These are phyloP conservation scores for Clytia hemisphaerica DNA, from an alignment of 30 jellyfish, hydroid and myxozoan species.

Conservation along the genomic window DNA sequence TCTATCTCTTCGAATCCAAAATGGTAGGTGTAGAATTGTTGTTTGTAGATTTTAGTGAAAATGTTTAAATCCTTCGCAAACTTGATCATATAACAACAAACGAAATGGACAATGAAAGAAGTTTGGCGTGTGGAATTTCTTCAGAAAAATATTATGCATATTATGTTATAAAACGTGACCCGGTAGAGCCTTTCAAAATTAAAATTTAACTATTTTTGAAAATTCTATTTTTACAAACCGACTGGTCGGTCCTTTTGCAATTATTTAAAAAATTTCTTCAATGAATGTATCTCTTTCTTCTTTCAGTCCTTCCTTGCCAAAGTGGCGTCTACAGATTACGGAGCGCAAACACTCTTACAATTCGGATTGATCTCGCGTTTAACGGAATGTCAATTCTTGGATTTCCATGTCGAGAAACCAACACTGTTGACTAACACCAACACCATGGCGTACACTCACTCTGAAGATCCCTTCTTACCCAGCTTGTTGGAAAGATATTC, in stretches of 20 bases:
- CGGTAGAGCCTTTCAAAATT: too few relatives aligned
- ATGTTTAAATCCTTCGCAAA: too few relatives aligned
- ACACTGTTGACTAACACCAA: slow-evolving; percentile 32
- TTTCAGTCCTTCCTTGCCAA: slow-evolving; percentile 66
- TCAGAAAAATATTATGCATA: too few relatives aligned
- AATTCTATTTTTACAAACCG: too few relatives aligned
- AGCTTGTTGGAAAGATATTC: slow-evolving; percentile 50
- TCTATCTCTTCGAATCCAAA: slow-evolving; percentile 75
- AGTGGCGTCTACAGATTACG: slow-evolving; percentile 57
- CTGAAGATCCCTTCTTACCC: slow-evolving; percentile 66
- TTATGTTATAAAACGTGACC: too few relatives aligned
- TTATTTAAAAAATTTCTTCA: neutral
- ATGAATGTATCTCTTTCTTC: neutral
- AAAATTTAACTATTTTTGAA: too few relatives aligned
- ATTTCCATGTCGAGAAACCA: slow-evolving; percentile 49
- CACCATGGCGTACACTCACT: slow-evolving; percentile 30
- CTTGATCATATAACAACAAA: too few relatives aligned
- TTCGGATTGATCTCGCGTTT: slow-evolving; percentile 51
- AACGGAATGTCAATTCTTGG: slow-evolving; percentile 70
- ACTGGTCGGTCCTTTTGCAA: neutral
- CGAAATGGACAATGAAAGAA: too few relatives aligned
- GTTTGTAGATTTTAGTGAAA: neutral
- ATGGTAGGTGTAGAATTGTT: slow-evolving; percentile 65
- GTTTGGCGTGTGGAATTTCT: too few relatives aligned
- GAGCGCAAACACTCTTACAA: slow-evolving; percentile 81